Percentiles rank a stretch among this genome's conserved stretches.
These are phyloP conservation scores for Copidosoma aretas DNA, from an alignment of 2,888 invertebrate species.

Conservation along the genomic window DNA sequence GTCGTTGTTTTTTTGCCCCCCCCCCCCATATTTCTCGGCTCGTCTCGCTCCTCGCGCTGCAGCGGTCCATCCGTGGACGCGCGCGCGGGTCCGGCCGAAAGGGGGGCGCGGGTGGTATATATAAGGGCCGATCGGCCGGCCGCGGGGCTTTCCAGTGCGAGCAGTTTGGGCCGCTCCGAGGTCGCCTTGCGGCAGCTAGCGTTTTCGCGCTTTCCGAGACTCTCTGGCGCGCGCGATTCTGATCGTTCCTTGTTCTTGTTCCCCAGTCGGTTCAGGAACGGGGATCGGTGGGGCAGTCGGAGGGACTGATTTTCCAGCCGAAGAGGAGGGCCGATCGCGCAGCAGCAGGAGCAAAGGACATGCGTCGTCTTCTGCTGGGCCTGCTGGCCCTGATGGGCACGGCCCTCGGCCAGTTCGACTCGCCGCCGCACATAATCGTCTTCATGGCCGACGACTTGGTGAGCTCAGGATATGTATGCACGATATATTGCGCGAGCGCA, in stretches of 20 bases:
- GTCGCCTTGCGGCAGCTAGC: too few species aligned
- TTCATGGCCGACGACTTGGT: conserved; percentile 69
- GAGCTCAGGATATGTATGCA: conserved; percentile 44
- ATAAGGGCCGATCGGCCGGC: conserved; percentile 30
- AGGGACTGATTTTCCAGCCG: too few species aligned
- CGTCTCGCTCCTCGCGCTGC: background rate
- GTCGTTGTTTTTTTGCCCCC: background rate
- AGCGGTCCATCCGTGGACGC: background rate
- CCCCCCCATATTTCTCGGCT: background rate
- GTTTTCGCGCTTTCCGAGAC: too few species aligned
- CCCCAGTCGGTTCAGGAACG: too few species aligned
- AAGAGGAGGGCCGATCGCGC: too few species aligned
- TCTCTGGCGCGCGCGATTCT: too few species aligned
- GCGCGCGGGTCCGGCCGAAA: background rate
- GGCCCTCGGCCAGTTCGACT: conserved; percentile 47
- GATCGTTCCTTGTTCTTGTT: too few species aligned
- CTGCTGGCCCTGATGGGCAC: conserved; percentile 5
- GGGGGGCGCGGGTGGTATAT: conserved; percentile 26
- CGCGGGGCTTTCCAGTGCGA: conserved; percentile 28
- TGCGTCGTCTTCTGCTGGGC: background rate
- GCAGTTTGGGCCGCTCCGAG: background rate
- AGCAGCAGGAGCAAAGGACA: too few species aligned
- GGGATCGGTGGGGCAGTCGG: too few species aligned
- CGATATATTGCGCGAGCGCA: too few species aligned
- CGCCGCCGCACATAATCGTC: conserved; percentile 65